A percentile compares a stretch with the other conserved stretches of the same genome.
Evolutionary conservation across 2,888 invertebrate genomes (phyloP).

Genomic region (Drosophila prolongata): DNA sequence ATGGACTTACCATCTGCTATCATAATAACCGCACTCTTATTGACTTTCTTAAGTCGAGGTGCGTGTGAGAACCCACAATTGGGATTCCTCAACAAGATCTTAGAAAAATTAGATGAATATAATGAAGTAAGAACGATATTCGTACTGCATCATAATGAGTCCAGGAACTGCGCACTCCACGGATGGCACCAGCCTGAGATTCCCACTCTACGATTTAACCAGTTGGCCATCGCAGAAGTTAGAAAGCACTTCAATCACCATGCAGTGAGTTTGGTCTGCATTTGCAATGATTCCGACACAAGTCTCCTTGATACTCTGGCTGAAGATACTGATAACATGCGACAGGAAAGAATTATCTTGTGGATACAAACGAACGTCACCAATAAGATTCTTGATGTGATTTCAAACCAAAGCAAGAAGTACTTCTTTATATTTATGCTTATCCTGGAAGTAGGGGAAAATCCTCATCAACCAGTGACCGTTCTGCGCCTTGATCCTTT

Average conservation of each 20-base stretch:
- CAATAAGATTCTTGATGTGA: rapidly evolving
- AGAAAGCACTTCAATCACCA: not conserved
- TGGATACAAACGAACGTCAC: not conserved
- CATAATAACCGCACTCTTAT: not conserved
- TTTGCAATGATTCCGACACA: not conserved
- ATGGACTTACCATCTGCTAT: not conserved
- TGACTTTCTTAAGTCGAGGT: not conserved
- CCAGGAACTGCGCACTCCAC: slow-evolving; percentile 5
- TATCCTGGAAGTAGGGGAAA: slow-evolving; percentile 9
- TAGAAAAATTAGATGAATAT: slow-evolving; percentile 5
- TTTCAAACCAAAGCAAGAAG: not conserved
- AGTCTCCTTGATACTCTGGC: slow-evolving; percentile 14
- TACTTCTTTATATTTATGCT: slow-evolving; percentile 12
- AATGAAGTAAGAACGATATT: slow-evolving; percentile 11
- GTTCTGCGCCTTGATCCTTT: not conserved
- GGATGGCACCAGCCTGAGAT: not conserved
- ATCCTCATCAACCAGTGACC: not conserved
- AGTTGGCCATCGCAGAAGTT: not conserved
- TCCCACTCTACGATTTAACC: slow-evolving; percentile 17
- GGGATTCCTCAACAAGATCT: slow-evolving; percentile 15
- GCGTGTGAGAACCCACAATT: not conserved
- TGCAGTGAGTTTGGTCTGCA: slow-evolving; percentile 2
- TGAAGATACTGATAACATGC: slow-evolving; percentile 11
- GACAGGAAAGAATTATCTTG: slow-evolving; percentile 30
- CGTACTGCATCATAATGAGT: not conserved